phyloP scores from a whole-genome alignment of 1,140 invertebrate genomes.

The Aplysia californica region DNA sequence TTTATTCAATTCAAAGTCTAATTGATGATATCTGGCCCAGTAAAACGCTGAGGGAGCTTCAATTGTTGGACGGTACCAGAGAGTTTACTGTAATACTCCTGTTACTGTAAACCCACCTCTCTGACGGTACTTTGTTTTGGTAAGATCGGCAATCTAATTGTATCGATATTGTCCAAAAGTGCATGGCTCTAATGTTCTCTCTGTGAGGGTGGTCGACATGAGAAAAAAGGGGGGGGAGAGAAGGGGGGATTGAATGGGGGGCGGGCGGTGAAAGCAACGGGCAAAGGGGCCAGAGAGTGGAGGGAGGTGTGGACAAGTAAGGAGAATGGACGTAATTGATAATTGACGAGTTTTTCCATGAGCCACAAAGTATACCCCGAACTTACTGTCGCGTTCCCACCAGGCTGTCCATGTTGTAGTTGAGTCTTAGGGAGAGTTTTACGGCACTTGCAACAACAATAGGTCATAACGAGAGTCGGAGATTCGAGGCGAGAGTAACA shows the following conservation, averaged over 20 bases:
- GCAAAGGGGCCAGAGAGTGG: background rate
- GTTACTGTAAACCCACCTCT: background rate
- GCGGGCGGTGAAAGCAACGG: no score
- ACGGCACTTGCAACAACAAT: background rate
- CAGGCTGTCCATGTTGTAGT: no score
- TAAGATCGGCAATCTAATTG: no score
- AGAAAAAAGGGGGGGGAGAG: background rate
- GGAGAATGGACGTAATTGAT: background rate
- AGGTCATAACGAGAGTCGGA: background rate
- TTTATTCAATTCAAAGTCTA: no score
- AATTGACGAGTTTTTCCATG: background rate
- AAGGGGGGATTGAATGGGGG: background rate
- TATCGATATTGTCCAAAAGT: no score
- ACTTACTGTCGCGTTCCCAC: no score
- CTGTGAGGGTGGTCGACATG: background rate
- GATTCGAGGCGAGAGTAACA: no score
- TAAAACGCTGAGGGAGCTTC: background rate
- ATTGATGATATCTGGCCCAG: background rate
- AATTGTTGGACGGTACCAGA: background rate
- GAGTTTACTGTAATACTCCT: background rate
- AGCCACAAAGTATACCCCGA: background rate
- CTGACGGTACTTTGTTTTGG: background rate
- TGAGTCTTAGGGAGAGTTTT: background rate
- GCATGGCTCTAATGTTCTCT: no score
- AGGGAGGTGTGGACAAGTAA: background rate